A percentile compares a stretch with the other conserved stretches of the same genome.
Conservation (phyloP, 2,113 vertebrate species). For the Dicentrarchus labrax region DNA sequence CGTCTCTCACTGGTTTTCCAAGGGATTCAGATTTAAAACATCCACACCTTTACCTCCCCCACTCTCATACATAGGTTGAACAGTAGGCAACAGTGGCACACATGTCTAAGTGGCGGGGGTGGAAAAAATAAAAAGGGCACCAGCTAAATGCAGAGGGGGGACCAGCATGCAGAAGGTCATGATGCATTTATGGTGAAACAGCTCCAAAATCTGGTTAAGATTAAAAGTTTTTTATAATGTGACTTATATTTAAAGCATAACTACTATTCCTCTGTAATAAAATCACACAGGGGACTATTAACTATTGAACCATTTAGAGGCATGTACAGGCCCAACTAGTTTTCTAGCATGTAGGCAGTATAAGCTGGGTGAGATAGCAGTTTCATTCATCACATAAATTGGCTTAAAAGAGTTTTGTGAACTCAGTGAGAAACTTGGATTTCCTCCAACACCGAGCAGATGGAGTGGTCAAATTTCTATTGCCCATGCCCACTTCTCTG, state of each 20-base stretch:
- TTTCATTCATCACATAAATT: too few species aligned
- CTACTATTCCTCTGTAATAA: too few species aligned
- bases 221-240: background rate
- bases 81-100: background rate
- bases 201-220: background rate
- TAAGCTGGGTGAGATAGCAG: too few species aligned
- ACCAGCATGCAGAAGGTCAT: background rate
- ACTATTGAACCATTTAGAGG: too few species aligned
- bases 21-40: background rate
- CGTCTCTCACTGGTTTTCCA: background rate
- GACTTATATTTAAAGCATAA: background rate
- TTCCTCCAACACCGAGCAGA: too few species aligned
- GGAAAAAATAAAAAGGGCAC: background rate
- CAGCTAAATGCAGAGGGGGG: background rate
- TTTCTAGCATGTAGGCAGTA: too few species aligned
- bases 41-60: background rate
- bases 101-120: background rate
- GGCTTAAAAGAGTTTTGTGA: too few species aligned
- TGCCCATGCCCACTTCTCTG: too few species aligned
- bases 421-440: too few species aligned
- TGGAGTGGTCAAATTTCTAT: too few species aligned
- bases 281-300: too few species aligned
- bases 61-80: background rate
- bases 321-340: too few species aligned
- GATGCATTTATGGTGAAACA: background rate